Evolutionary conservation across 2,888 invertebrate genomes (phyloP), one percentile per base, ranked within the genome.

Genomic region (Gandaritis pyraliata): DNA sequence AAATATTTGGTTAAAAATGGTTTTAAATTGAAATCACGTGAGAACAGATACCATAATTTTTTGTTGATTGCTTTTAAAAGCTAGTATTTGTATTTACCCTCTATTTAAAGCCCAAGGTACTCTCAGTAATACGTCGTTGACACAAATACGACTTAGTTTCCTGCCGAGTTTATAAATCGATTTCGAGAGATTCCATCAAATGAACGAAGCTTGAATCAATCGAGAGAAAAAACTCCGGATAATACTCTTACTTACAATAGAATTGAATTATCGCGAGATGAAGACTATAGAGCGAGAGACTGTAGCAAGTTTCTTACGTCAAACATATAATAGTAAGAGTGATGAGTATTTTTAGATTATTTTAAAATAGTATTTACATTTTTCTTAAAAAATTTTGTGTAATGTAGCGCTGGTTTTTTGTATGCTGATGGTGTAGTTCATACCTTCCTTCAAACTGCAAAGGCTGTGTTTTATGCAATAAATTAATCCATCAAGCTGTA

Each of bases 181-280:
- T 66, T 63, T 29, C 10, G 41, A 62, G 54, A 60, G 55, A 33
- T 63, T 59, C 54, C 61, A 58, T 67, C 71, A 69, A 67, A 69
- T 66, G 67, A 66, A 61, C 67, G 65, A 49, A 60, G 65, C 72
- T 66, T 59, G 80, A 89, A 88, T 85, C 89, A 90, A 90, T 90
- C 85, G 87, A 84, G 79, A 81, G 83, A 82, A 86, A 87, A 87
- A 86, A 80, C 71, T 71, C 79, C 80, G 75, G 82, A 85, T 87
- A 86, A 87, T 87, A 58, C 16, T 43, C 43, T 41, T 39, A 4
- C 61, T 61, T 51, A 88, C 87, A 87, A 92, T 87, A 80, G 86
- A 90, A 92, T 90, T 88, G 88, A 90, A 90, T 92, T 89, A 92
- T 92, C 88, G 82, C 74, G 76, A 82, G 85, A 87, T 86, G 41